These are phyloP conservation scores for Tragelaphus eurycerus DNA, from an alignment of 2,797 vertebrate species.

Conservation along the genomic window DNA sequence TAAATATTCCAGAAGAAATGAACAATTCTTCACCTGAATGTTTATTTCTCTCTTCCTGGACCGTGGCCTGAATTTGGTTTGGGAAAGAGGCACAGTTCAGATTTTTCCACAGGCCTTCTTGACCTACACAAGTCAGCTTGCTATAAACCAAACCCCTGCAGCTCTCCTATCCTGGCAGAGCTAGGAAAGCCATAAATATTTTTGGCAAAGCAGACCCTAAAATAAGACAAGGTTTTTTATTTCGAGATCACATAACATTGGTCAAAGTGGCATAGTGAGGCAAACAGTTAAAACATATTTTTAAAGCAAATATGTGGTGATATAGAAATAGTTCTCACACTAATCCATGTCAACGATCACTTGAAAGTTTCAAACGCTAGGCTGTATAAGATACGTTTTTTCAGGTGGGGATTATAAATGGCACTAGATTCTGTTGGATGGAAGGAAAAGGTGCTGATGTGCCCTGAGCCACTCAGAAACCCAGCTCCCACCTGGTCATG, in stretches of 20 bases:
- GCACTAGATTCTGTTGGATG: neutral
- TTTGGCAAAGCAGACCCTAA: constrained; percentile 72
- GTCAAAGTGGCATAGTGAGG: constrained; percentile 62
- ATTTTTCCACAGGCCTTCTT: constrained; percentile 68
- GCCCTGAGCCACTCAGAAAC: neutral
- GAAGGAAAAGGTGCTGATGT: neutral
- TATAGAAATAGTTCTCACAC: constrained; percentile 67
- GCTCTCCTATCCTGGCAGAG: constrained; percentile 62
- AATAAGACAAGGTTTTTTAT: constrained; percentile 75
- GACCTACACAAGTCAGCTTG: constrained; percentile 57
- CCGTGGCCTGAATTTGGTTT: constrained; percentile 36
- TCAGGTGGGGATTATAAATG: neutral
- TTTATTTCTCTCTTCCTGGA: constrained; percentile 55
- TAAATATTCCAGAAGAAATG: constrained; percentile 56
- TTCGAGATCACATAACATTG: constrained; percentile 73
- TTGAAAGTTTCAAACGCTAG: neutral
- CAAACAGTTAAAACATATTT: constrained; percentile 69
- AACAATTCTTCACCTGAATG: constrained; percentile 65
- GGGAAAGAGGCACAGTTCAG: constrained; percentile 56
- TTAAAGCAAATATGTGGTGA: constrained; percentile 68
- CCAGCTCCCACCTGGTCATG: neutral
- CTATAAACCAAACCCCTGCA: constrained; percentile 64
- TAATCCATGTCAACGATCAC: constrained; percentile 57
- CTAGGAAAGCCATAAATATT: constrained; percentile 73
- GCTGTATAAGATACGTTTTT: neutral